Evolutionary conservation across 2,888 invertebrate species (phyloP).

Genomic region (Scaptomyza polygonia): DNA sequence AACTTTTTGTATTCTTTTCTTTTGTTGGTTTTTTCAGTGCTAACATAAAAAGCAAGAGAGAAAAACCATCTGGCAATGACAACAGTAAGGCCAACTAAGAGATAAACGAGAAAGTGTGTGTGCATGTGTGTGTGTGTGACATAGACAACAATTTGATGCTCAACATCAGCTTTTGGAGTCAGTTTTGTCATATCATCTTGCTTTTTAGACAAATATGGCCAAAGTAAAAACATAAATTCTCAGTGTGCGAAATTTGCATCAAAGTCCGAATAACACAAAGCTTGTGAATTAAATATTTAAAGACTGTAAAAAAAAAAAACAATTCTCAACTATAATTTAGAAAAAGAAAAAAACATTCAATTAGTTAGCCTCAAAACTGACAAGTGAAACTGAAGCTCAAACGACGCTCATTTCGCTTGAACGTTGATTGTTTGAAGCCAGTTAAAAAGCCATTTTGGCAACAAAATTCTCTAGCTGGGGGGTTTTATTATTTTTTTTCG

Average conservation of each 20-base stretch:
- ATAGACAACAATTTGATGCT: conserved; percentile 68
- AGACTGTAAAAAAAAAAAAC: too few species aligned
- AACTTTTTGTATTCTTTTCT: conserved; percentile 22
- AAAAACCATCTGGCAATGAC: conserved; percentile 28
- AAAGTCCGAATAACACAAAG: conserved; percentile 25
- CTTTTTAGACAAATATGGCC: too few species aligned
- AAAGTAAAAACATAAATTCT: too few species aligned
- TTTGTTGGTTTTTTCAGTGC: conserved; percentile 33
- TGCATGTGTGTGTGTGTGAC: too few species aligned
- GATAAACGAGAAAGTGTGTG: conserved; percentile 13
- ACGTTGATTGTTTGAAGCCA: conserved; percentile 38
- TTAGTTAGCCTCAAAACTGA: conserved; percentile 3
- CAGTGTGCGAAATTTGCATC: conserved; percentile 43
- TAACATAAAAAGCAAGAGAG: conserved; percentile 9
- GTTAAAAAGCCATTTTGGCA: conserved; percentile 36
- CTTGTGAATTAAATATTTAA: too few species aligned
- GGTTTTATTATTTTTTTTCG: conserved; percentile 18
- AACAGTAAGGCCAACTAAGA: conserved; percentile 23
- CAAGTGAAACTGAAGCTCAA: not conserved
- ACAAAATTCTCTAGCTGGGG: conserved; percentile 15
- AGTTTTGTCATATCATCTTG: not conserved
- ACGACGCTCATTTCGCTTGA: too few species aligned
- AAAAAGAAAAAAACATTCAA: not conserved
- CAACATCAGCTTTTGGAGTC: conserved; percentile 29
- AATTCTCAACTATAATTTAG: too few species aligned